phyloP scores from a whole-genome alignment of 2,113 vertebrate species.

The Xiphophorus hellerii region DNA sequence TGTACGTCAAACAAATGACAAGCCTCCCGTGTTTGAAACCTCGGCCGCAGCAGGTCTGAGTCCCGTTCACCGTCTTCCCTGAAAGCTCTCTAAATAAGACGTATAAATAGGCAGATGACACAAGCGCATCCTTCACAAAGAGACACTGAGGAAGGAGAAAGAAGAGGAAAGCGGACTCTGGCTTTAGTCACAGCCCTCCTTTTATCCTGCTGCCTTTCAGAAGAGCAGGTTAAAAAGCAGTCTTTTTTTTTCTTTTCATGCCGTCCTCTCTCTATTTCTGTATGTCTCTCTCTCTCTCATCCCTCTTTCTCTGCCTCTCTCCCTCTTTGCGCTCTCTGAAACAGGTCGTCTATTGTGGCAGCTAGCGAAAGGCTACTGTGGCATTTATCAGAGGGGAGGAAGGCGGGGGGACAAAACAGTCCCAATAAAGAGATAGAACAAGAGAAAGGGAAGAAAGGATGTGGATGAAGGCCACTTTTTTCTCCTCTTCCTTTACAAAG shows the following conservation, averaged over 20 bases:
- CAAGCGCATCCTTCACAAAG: slow-evolving; percentile 70
- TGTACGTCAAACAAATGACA: slow-evolving; percentile 15
- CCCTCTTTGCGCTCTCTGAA: slow-evolving; percentile 63
- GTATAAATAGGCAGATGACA: slow-evolving; percentile 78
- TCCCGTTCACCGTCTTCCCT: slow-evolving; percentile 9
- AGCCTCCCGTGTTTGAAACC: slow-evolving; percentile 14
- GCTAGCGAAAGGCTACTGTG: slow-evolving; percentile 80
- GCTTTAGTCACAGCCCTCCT: slow-evolving; percentile 53
- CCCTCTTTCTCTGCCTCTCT: slow-evolving; percentile 55
- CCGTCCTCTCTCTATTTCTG: slow-evolving; percentile 53
- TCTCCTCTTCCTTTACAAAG: slow-evolving; percentile 62
- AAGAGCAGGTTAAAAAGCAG: slow-evolving; percentile 82
- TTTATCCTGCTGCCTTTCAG: slow-evolving; percentile 75
- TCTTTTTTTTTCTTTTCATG: slow-evolving; percentile 74
- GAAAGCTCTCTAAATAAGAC: slow-evolving; percentile 76
- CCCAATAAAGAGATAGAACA: slow-evolving; percentile 83
- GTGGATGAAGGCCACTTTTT: slow-evolving; percentile 78
- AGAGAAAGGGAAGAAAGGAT: slow-evolving; percentile 81
- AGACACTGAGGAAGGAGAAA: slow-evolving; percentile 50
- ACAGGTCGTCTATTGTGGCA: slow-evolving; percentile 81
- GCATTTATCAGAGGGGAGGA: slow-evolving; percentile 81
- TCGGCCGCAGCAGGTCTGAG: slow-evolving; percentile 2
- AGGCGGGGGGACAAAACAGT: slow-evolving; percentile 79
- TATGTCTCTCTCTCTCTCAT: slow-evolving; percentile 53
- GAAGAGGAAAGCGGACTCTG: slow-evolving; percentile 59